Evolutionary conservation across 2,888 invertebrate genomes (phyloP), one percentile per base, ranked within the genome.

Genomic region (Lasioglossum morio): DNA sequence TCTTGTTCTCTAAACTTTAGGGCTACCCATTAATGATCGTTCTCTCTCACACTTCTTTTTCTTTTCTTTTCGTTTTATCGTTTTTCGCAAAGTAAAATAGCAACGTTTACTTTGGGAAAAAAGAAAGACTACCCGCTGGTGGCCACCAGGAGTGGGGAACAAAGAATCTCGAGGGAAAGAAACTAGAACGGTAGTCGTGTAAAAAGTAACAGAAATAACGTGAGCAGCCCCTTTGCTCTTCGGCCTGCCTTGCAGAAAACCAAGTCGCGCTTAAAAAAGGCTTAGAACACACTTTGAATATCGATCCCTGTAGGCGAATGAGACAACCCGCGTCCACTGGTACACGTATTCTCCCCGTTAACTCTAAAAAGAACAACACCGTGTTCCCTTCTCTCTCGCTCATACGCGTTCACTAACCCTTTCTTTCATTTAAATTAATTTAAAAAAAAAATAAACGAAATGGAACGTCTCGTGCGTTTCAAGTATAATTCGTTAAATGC

Each of bases 201-300:
- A 80, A 83, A 85, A 79, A 87, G 76, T 87, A 84, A 87, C 84
- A 85, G 83, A 85, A 88, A 80, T 77, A 86, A 83, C 80, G 77
- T 72, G 87, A 87, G 86, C 84, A 89, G 85, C 87, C 87, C 88
- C 63, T 81, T 80, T 86, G 78, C 83, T 87, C 82, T 89, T 84
- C 84, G 79, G 80, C 73, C 78, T 88, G 82, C 77, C 77, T 82
- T 84, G 84, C 87, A 88, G 85, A 85, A 86, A 89, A 87, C 81
- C 89, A 89, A 89, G 89, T 89, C 85, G 80, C 88, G 83, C 79
- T 82, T 87, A 88, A 91, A 88, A 93, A 92, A 92, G 91, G 91
- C 91, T 91, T 91, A 92, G 92, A 92, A 91, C 92, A 92, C 91
- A 91, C 91, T 91, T 92, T 89, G 82, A 90, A 89, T 89, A 91